Conservation (phyloP, 2,797 vertebrate species). For the Propithecus perrieri region DNA sequence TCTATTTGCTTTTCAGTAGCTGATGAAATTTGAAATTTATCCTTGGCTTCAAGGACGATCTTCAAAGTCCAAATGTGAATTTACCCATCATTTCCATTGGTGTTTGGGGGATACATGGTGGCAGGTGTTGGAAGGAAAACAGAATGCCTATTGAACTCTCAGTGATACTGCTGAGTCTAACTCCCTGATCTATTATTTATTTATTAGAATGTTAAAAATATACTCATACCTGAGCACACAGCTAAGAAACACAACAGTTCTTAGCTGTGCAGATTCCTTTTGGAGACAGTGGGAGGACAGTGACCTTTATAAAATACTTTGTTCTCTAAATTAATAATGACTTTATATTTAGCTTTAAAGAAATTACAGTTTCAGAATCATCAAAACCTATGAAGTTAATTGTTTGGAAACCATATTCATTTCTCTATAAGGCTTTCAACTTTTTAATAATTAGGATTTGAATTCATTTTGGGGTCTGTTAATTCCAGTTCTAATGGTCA, state of each 20-base stretch:
- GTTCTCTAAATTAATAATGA: not conserved
- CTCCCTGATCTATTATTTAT: not conserved
- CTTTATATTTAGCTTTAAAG: not conserved
- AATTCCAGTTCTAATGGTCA: constrained; percentile 19
- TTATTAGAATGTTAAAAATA: constrained; percentile 23
- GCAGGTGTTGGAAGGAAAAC: not conserved
- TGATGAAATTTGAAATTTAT: not conserved
- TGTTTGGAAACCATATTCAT: not conserved
- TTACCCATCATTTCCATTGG: not conserved
- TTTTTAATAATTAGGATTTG: constrained; percentile 9
- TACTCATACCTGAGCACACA: not conserved
- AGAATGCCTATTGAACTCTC: not conserved
- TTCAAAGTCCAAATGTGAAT: not conserved
- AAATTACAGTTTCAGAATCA: not conserved
- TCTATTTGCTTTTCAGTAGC: not conserved
- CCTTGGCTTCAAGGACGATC: not conserved
- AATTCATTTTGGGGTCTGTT: not conserved
- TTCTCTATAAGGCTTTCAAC: not conserved
- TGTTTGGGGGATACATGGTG: not conserved
- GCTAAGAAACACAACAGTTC: not conserved
- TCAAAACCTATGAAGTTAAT: not conserved
- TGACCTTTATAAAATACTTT: not conserved
- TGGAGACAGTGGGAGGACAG: not conserved
- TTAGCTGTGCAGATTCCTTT: not conserved
- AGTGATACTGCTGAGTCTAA: not conserved